Base-by-base conservation (phyloP, 2,113 vertebrate species). In the Pimephales promelas region DNA sequence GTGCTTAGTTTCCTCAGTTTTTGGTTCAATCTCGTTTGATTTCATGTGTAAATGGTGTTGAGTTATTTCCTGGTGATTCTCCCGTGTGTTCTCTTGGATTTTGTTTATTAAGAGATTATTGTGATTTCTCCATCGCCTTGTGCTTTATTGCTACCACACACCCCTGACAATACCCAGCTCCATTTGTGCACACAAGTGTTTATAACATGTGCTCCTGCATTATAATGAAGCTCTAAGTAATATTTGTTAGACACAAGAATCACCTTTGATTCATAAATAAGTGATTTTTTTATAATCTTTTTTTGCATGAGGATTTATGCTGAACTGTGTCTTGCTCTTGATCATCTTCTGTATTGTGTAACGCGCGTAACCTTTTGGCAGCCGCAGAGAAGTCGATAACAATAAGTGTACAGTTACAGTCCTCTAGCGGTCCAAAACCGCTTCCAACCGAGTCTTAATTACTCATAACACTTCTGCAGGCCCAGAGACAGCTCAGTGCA, bases 391-490 rank as follows among this genome's bases (percentile, higher is more conserved):
- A 79, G 88, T 87, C 84, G 85, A 85, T 83, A 87, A 79, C 26
- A 18, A 84, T 70, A 84, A 87, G 86, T 80, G 79, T 85, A 88
- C 34, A 85, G 76, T 90, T 88, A 86, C 87, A 82, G 62, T 84
- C 84, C 81, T 86, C 81, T 71, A 56, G 81, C 68, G 83, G 81
- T 85, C 64, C 85, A 75, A 87, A 77, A 83, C 83, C 83, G 22
- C 70, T 64, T 75, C 79, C 76, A 83, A 73, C 81, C 16, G 81
- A 79, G 62, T 83, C 89, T 90, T 91, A 93, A 92, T 92, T 90
- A 89, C 87, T 90, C 82, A 68, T 85, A 84, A 86, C 86, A 85
- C 80, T 81, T 85, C 59, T 70, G 85, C 71, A 76, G 75, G 56
- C 7, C 26, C 64, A 86, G 83, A 76, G 57, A 59, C 84, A 59